Evolutionary conservation across 2,888 invertebrate genomes (phyloP).

Genomic region (Trichopria drosophilae): DNA sequence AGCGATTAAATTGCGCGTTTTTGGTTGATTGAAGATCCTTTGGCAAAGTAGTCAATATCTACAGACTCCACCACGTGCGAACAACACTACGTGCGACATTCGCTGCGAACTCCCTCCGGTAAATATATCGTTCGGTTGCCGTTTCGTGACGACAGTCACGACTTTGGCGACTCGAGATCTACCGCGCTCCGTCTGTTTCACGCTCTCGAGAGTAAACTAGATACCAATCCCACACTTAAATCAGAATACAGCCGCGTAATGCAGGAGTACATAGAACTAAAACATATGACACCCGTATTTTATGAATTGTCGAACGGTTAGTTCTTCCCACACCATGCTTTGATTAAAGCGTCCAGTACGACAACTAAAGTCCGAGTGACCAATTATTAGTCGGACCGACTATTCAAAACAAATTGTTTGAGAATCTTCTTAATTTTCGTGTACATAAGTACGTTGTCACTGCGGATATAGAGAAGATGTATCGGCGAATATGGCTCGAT

Average conservation of each 20-base stretch:
- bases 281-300: conserved; percentile 3
- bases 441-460: conserved; percentile 31
- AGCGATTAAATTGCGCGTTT: too few relatives aligned
- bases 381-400: conserved; percentile 34
- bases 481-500: conserved; percentile 28
- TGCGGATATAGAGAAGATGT: conserved; percentile 44
- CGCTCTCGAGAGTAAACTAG: background rate
- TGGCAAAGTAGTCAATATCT: too few relatives aligned
- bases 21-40: too few relatives aligned
- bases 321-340: conserved; percentile 43
- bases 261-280: conserved; percentile 8
- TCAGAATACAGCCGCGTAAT: conserved; percentile 2
- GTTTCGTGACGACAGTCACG: background rate
- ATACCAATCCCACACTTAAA: background rate
- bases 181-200: conserved; percentile 4
- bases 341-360: conserved; percentile 33
- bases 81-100: background rate
- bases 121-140: conserved; percentile 9
- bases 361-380: conserved; percentile 43
- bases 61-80: background rate
- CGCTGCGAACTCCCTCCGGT: background rate
- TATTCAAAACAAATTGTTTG: conserved; percentile 30
- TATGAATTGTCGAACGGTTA: conserved; percentile 6
- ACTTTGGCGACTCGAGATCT: conserved; percentile 6
- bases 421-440: conserved; percentile 34